Percentiles rank a stretch among this genome's conserved stretches.
These are phyloP conservation scores for Miichthys miiuy DNA, from an alignment of 2,797 vertebrate genomes.

Conservation along the genomic window DNA sequence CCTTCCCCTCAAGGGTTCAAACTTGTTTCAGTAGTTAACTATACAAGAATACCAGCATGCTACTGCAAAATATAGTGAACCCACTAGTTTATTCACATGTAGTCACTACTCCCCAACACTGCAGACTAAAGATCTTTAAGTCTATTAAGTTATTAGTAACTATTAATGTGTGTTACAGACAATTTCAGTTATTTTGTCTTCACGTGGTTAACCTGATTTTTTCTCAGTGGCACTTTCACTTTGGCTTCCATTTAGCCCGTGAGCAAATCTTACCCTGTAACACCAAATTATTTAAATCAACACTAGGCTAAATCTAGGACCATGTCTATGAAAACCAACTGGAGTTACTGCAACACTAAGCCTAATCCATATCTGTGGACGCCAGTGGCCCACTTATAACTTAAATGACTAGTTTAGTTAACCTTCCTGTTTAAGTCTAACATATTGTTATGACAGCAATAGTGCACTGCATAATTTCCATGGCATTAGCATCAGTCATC, in stretches of 20 bases:
- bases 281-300: constrained; percentile 58
- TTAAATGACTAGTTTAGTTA: constrained; percentile 90
- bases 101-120: too few relatives aligned
- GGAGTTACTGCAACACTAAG: constrained; percentile 28
- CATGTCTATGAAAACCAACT: constrained; percentile 36
- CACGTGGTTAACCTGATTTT: constrained; percentile 38
- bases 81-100: too few relatives aligned
- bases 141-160: not conserved
- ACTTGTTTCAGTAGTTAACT: too few relatives aligned
- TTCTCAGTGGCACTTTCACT: constrained; percentile 35
- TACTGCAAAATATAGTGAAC: too few relatives aligned
- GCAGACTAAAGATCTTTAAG: too few relatives aligned
- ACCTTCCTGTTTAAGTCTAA: constrained; percentile 86
- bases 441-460: constrained; percentile 85
- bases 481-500: constrained; percentile 89
- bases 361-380: constrained; percentile 56
- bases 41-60: too few relatives aligned
- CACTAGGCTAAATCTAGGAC: constrained; percentile 41
- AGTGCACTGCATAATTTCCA: constrained; percentile 86
- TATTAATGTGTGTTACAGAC: not conserved
- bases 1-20: too few relatives aligned
- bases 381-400: constrained; percentile 87
- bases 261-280: constrained; percentile 21
- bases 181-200: constrained; percentile 28
- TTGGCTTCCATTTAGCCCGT: constrained; percentile 31